A percentile compares a stretch with the other conserved stretches of the same genome.
Evolutionary conservation across 53 echinoderm and acorn worm genomes (phyloP).

Genomic region (Paelopatides confundens): DNA sequence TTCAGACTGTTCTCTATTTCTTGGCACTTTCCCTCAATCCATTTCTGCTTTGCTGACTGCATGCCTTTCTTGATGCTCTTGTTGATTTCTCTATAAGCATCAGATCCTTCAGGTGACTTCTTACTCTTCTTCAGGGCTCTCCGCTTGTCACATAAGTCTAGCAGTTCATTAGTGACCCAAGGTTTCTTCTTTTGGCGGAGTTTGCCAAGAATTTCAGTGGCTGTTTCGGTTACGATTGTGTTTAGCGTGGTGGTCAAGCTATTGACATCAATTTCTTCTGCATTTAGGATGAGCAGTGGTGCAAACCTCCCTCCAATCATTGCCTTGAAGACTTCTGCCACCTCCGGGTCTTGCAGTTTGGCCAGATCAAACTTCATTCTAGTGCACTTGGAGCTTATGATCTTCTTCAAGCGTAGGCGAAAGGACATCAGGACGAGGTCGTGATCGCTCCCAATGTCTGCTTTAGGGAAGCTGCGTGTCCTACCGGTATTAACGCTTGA

Average conservation of each 20-base stretch:
- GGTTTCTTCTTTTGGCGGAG: background rate
- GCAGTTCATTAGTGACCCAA: slow-evolving; percentile 41
- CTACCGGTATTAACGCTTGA: slow-evolving; percentile 44
- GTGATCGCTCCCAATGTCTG: slow-evolving; percentile 44
- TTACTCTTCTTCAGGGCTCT: slow-evolving; percentile 22
- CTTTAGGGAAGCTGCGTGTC: slow-evolving; percentile 27
- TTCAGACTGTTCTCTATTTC: slow-evolving; percentile 14
- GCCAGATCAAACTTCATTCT: slow-evolving; percentile 41
- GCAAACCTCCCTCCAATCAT: slow-evolving; percentile 49
- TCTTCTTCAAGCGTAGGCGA: background rate
- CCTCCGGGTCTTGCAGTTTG: slow-evolving; percentile 36
- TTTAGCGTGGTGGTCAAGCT: slow-evolving; percentile 25
- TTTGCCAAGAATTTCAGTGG: slow-evolving; percentile 51
- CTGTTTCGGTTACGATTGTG: background rate
- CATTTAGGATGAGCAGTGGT: slow-evolving; percentile 3
- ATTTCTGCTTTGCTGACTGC: slow-evolving; percentile 7
- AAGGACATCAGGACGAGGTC: slow-evolving; percentile 21
- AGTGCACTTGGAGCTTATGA: background rate
- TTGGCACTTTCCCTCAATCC: slow-evolving; percentile 19
- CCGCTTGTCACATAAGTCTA: slow-evolving; percentile 31
- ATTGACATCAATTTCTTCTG: background rate
- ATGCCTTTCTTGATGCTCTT: slow-evolving; percentile 32
- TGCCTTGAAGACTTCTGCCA: slow-evolving; percentile 37
- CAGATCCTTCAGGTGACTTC: background rate
- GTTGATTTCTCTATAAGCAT: background rate